Evolutionary conservation across 2,888 invertebrate genomes (phyloP), one percentile per base, ranked within the genome.

Genomic region (Amphipoea oculea): DNA sequence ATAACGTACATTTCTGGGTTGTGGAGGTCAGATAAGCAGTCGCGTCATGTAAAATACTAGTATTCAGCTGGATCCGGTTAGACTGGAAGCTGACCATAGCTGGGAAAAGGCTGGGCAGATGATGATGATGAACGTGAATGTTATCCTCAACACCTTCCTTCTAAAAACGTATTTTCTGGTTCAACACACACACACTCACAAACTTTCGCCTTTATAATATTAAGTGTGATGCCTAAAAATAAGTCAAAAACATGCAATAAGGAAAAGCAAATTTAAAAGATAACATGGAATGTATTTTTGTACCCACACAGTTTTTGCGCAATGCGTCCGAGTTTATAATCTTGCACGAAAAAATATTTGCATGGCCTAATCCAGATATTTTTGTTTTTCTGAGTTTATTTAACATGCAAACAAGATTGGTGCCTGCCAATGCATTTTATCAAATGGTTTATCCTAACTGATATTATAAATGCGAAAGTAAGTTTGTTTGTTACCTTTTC

Each of bases 261-360:
- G 76, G 63, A 54, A 54, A 71, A 20, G 51, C 20, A 17, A 45
- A 11, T 14, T 72, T 57, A 45, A 45, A 17, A 48, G 73, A 48
- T 48, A 40, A n/a, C 7, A 48, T 0, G 2, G 40, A 45, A 20
- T 45, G 1, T 51, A 9, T 51, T 76, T 45, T 17, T 9, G 20
- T 45, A 54, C 17, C 23, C 20, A 6, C 6, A 6, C 11, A 6
- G 17, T 12, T 36, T 23, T 17, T 7, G 11, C 7, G 63, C 3
- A 7, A 29, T 9, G 17, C 4, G 29, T 36, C 23, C 7, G 48
- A 9, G 29, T 48, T 40, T 36, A 20, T 66, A 48, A 42, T 63
- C 23, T 42, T 17, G n/a, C 11, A 3, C 20, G n/a, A 29, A 62
- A 71, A 73, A 73, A 74, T 51, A 75, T 75, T 76, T 63, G 48